Percentiles rank a stretch among this genome's conserved stretches.
Evolutionary conservation across 2,888 invertebrate species (phyloP).

Genomic region (Gortyna flavago): DNA sequence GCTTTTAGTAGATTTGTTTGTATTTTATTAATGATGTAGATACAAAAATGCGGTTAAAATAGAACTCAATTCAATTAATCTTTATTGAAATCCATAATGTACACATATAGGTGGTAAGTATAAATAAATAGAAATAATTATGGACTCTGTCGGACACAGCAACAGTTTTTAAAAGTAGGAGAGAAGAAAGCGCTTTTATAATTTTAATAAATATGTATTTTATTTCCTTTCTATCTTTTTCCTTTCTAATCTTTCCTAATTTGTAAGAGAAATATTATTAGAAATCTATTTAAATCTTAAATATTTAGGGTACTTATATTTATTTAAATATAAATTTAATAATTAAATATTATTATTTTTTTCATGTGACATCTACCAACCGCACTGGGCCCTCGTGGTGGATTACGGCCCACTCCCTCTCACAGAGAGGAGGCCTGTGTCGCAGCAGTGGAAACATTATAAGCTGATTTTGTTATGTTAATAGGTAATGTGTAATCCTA

Average conservation of each 20-base stretch:
- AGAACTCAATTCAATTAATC: neutral
- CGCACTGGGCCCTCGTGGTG: no score
- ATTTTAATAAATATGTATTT: no score
- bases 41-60: neutral
- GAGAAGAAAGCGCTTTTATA: neutral
- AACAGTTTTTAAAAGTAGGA: neutral
- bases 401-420: no score
- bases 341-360: no score
- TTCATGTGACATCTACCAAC: no score
- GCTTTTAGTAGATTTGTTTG: conserved; percentile 17
- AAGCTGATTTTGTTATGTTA: no score
- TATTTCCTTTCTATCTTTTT: no score
- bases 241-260: neutral
- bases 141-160: neutral
- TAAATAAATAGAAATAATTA: neutral
- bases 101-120: neutral
- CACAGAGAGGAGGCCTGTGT: no score
- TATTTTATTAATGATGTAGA: neutral
- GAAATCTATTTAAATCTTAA: neutral
- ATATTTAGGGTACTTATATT: neutral
- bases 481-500: no score
- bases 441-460: no score
- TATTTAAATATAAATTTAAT: neutral
- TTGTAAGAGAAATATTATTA: neutral
- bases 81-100: no score